Percentiles rank a stretch among this genome's conserved stretches.
These are phyloP conservation scores for Acanthosepion esculentum DNA, from an alignment of 2,888 invertebrate species.

Conservation along the genomic window DNA sequence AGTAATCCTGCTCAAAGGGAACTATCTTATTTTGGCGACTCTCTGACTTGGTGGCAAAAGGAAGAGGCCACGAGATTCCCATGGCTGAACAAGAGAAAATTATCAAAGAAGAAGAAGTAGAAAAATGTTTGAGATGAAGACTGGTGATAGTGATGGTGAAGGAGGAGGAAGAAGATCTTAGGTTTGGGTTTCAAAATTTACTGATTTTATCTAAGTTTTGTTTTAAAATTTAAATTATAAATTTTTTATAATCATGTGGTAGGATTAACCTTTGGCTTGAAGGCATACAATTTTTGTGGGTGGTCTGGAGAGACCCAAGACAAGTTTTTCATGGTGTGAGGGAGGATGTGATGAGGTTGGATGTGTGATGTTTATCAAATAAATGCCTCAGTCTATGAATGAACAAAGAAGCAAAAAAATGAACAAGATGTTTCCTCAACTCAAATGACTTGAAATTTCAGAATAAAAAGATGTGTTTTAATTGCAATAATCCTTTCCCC, in stretches of 20 bases:
- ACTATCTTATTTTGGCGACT: not conserved
- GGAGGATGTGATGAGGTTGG: not conserved
- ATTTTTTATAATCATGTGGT: not conserved
- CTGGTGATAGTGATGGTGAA: not conserved
- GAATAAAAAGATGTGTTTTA: not conserved
- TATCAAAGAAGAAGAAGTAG: not conserved
- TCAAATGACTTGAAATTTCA: not conserved
- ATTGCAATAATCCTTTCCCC: not conserved
- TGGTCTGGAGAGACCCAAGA: not conserved
- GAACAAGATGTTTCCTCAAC: not conserved
- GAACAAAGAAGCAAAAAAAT: not conserved
- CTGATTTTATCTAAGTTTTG: not conserved
- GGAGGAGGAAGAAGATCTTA: not conserved
- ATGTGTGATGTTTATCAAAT: not conserved
- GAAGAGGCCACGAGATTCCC: not conserved
- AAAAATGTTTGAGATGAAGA: not conserved
- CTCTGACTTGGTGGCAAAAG: not conserved
- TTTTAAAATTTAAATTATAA: not conserved
- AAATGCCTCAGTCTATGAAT: slow-evolving; percentile 16
- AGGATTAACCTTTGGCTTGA: slow-evolving; percentile 2
- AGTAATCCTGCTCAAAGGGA: slow-evolving; percentile 33
- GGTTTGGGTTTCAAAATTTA: not conserved
- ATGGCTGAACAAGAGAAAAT: not conserved
- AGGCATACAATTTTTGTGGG: not conserved
- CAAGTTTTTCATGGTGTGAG: not conserved